A percentile compares a stretch with the other conserved stretches of the same genome.
Conservation (phyloP, 2,797 vertebrate genomes). For the Phoxinus dragarum region DNA sequence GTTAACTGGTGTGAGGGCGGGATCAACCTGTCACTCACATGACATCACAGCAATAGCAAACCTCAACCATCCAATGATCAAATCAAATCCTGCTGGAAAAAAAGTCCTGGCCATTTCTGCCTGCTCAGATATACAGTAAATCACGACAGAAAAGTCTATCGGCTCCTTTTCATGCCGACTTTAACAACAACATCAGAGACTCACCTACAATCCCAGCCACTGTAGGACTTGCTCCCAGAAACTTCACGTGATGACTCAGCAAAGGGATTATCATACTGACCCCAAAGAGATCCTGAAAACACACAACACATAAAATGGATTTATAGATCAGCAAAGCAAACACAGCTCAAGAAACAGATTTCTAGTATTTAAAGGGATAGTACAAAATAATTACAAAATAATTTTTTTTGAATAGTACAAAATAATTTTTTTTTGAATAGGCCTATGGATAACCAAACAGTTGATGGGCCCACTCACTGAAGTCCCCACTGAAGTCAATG, state of each 20-base stretch:
- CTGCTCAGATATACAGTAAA: background rate
- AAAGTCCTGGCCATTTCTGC: background rate
- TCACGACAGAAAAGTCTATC: background rate
- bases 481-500: too few species aligned
- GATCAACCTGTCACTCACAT: background rate
- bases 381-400: background rate
- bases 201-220: slow-evolving; percentile 92
- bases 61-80: background rate
- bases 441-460: too few species aligned
- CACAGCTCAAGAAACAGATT: background rate
- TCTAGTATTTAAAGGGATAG: background rate
- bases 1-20: background rate
- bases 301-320: slow-evolving; percentile 3
- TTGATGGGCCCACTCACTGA: too few species aligned
- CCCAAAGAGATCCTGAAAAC: slow-evolving; percentile 90
- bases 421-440: too few species aligned
- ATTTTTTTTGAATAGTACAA: too few species aligned
- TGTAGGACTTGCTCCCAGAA: slow-evolving; percentile 91
- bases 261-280: slow-evolving; percentile 96
- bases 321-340: background rate
- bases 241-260: slow-evolving; percentile 91
- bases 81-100: background rate
- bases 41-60: background rate
- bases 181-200: slow-evolving; percentile 44
- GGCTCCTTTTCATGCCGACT: background rate